Evolutionary conservation across 2,113 vertebrate species (phyloP).

Genomic region (Sapayoa aenigma): DNA sequence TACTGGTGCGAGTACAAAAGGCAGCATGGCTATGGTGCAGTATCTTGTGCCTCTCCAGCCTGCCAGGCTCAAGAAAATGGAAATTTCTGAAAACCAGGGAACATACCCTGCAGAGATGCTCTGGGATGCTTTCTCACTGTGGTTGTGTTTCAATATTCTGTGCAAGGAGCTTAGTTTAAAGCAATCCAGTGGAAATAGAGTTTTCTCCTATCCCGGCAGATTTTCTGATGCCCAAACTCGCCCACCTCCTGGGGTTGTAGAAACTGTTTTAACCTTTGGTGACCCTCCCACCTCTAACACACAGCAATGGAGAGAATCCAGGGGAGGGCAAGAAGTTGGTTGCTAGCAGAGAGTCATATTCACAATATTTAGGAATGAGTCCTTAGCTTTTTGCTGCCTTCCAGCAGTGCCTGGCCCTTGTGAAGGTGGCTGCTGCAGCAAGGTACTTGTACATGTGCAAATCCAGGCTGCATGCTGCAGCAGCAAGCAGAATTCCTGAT

Average conservation of each 20-base stretch:
- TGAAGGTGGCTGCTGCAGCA: rapidly evolving
- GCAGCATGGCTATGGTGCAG: background rate
- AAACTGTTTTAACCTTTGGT: background rate
- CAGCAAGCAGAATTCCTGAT: background rate
- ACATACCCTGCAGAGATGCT: background rate
- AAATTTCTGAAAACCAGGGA: background rate
- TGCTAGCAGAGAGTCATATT: background rate
- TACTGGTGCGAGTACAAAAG: rapidly evolving
- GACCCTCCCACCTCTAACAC: background rate
- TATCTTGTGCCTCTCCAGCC: background rate
- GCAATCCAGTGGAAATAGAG: background rate
- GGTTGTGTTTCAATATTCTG: background rate
- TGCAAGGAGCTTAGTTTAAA: background rate
- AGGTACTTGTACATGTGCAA: rapidly evolving
- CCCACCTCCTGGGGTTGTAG: background rate
- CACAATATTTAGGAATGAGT: background rate
- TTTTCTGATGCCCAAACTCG: background rate
- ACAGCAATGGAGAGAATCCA: background rate
- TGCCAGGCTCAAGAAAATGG: background rate
- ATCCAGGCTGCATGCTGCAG: background rate
- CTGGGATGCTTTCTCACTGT: background rate
- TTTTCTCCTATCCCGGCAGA: background rate
- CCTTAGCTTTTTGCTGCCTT: background rate
- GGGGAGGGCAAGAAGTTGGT: background rate
- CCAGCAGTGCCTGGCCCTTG: rapidly evolving